A percentile compares a stretch with the other conserved stretches of the same genome.
These are phyloP conservation scores for Villa cingulata DNA, from an alignment of 2,888 invertebrate genomes.

Conservation along the genomic window DNA sequence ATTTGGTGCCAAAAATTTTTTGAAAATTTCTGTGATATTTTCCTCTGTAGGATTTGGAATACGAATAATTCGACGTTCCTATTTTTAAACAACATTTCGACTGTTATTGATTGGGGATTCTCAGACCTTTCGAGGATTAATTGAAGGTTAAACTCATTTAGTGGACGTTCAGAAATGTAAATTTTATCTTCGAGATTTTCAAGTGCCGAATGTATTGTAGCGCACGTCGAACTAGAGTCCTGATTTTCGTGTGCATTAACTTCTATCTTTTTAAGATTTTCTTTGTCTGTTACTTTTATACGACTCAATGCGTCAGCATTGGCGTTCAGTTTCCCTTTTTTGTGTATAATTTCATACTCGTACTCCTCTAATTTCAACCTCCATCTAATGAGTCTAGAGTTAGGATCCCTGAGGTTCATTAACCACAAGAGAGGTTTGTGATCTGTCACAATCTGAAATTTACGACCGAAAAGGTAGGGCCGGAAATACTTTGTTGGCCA, in stretches of 20 bases:
- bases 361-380: too few species aligned
- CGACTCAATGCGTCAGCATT: slow-evolving; percentile 8
- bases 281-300: background rate
- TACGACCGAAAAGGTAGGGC: too few species aligned
- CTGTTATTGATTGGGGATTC: background rate
- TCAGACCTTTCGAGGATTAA: slow-evolving; percentile 7
- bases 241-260: background rate
- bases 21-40: slow-evolving; percentile 6
- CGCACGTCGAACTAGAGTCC: background rate
- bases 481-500: too few species aligned
- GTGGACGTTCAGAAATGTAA: slow-evolving; percentile 12
- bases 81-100: slow-evolving; percentile 12
- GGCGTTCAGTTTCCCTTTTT: slow-evolving; percentile 6
- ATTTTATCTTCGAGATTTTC: slow-evolving; percentile 11
- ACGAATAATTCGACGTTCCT: slow-evolving; percentile 1
- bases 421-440: too few species aligned
- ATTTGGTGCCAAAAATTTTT: slow-evolving; percentile 12
- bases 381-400: too few species aligned
- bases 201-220: background rate
- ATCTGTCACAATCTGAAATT: too few species aligned
- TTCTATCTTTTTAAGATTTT: too few species aligned
- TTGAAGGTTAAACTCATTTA: slow-evolving; percentile 15
- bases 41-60: background rate
- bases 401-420: too few species aligned
- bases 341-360: slow-evolving; percentile 10